Evolutionary conservation across 2,797 vertebrate species (phyloP), one percentile per base, ranked within the genome.

Genomic region (Mareca penelope): DNA sequence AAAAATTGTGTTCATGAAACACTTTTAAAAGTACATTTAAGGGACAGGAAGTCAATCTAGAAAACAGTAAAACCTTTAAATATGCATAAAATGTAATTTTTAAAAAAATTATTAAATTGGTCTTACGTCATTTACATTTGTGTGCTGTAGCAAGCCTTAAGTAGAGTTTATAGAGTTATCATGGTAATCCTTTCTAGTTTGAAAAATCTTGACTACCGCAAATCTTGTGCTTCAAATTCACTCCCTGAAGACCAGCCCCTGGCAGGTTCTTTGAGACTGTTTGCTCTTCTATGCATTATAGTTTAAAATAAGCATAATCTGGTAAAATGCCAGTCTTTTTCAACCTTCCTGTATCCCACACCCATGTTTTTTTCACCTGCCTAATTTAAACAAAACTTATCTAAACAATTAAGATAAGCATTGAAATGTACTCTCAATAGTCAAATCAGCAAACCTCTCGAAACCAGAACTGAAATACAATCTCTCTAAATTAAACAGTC

Each of bases 401-500:
- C 97, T 97, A 97, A 98, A 98, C 97, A 98, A 94, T 97, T 97
- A 96, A 98, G 97, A 97, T 98, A 97, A 98, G 96, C 95, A 90
- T 60, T 59, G 91, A 97, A 95, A 78, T 90, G 79, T 91, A 93
- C 94, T 95, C 90, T 91, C 84, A 92, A 87, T 94, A 97, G 95
- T 97, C 97, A 96, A 97, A 97, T 97, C 97, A 97, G 97, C 97
- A 97, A 96, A 97, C 95, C 94, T 98, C 98, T 98, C 96, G 96
- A 98, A 98, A 97, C 95, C 97, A 96, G 98, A 97, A 97, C 98
- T 97, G 97, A 98, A 98, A 98, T 96, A 98, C 98, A 98, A 98
- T 98, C 98, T 98, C 96, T 93, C 97, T 96, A 98, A 97, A 98
- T 98, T 98, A 98, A 98, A 98, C 98, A 98, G 97, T 97, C 94